Conservation (phyloP, 2,797 vertebrate species). For the Acrossocheilus wenchowensis region DNA sequence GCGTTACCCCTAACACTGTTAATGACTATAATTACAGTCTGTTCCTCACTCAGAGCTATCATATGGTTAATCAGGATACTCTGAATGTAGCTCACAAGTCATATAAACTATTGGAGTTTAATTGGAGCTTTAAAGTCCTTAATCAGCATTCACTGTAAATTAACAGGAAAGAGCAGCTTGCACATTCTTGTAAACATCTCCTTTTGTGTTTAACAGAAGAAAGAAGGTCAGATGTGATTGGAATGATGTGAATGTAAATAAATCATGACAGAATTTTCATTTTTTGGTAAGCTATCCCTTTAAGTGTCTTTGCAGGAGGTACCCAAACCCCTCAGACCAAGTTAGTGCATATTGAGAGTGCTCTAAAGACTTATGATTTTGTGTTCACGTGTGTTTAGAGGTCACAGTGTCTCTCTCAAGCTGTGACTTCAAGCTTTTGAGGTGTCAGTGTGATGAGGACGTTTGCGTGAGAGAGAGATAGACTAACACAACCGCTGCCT, state of each 20-base stretch:
- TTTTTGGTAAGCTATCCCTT: background rate
- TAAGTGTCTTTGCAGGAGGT: slow-evolving; percentile 26
- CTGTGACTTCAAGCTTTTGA: slow-evolving; percentile 26
- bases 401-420: slow-evolving; percentile 22
- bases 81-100: too few relatives aligned
- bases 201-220: background rate
- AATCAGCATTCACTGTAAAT: background rate
- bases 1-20: too few relatives aligned
- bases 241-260: background rate
- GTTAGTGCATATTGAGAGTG: background rate
- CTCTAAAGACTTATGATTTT: background rate
- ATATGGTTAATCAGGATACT: background rate
- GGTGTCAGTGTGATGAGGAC: slow-evolving; percentile 10
- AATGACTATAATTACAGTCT: background rate
- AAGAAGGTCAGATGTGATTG: background rate
- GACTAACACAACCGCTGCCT: slow-evolving; percentile 26
- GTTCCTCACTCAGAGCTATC: background rate
- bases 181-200: background rate
- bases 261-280: background rate
- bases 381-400: background rate
- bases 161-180: background rate
- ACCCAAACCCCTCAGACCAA: background rate
- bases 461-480: slow-evolving; percentile 26
- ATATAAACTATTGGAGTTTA: background rate
- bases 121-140: background rate